Evolutionary conservation across 2,113 vertebrate genomes (phyloP), one percentile per base, ranked within the genome.

Genomic region (Tenrec ecaudatus): DNA sequence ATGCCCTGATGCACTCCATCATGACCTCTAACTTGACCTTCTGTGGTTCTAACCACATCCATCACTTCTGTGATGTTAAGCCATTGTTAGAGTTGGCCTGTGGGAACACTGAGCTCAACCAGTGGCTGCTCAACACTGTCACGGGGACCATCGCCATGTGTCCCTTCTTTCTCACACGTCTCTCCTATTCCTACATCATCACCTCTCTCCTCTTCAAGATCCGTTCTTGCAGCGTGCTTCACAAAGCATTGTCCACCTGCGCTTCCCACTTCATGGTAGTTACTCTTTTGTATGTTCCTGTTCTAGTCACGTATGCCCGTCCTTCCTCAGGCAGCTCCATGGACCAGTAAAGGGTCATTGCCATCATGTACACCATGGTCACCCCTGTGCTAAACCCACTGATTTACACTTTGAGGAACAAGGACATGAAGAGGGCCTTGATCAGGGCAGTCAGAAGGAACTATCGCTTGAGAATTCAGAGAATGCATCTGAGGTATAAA

Each of bases 61-160:
- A 77, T 12, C 87, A 92, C 38, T 94, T 90, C 27, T 96, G 93
- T 3, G 94, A 95, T 27, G 27, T 89, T 14, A 94, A 88, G 25
- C 77, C 93, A 14, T n/a, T 95, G 22, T 36, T 94, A 19, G 53
- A 81, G 6, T 2, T 94, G 71, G 92, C 90, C 3, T 93, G 94
- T 47, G 71, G 82, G 38, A 43, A 77, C 38, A 77, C 5, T 77
- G 75, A 77, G 4, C 75, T 77, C 75, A 77, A 77, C 38, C 75
- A 77, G 38, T 77, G 38, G 9, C 66, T 96, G 8, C 93, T 95
- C 69, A 92, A 57, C 0, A 6, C 84, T 3, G 73, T 92, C 86
- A 89, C 89, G 29, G 77, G 57, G 0, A 20, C 27, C 20, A 38
- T 79, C n/a, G 1, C 60, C 15, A 85, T 92, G 76, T 11, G 40